Conservation (phyloP, 1,140 invertebrate genomes). For the Sitophilus oryzae region DNA sequence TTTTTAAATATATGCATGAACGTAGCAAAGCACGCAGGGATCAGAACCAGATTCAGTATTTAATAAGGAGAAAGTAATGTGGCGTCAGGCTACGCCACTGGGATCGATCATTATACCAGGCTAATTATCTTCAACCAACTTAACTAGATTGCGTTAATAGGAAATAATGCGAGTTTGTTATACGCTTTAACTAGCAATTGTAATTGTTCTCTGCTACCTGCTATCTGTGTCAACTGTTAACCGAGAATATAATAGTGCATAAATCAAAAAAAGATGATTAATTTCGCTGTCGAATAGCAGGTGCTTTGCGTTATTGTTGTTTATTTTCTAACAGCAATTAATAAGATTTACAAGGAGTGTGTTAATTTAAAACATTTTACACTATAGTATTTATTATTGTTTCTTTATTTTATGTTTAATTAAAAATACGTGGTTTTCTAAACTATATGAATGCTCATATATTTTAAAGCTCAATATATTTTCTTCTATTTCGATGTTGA, state of each 20-base stretch:
- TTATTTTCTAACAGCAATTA: not conserved
- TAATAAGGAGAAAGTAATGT: too few species aligned
- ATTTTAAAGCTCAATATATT: too few species aligned
- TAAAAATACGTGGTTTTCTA: too few species aligned
- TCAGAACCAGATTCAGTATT: too few species aligned
- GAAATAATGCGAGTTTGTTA: not conserved
- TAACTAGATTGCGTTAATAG: not conserved
- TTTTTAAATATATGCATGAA: too few species aligned
- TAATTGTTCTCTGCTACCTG: not conserved
- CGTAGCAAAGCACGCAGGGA: too few species aligned
- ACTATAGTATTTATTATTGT: too few species aligned
- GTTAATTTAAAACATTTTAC: too few species aligned
- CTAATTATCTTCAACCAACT: not conserved
- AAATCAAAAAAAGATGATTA: not conserved
- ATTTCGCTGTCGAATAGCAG: not conserved
- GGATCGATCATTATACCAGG: not conserved
- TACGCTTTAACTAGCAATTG: not conserved
- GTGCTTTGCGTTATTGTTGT: not conserved
- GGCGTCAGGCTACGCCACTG: not conserved
- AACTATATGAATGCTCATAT: too few species aligned
- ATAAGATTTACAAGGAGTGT: too few species aligned
- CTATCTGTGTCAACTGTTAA: not conserved
- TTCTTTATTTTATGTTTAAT: too few species aligned
- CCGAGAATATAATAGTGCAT: not conserved
- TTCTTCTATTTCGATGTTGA: too few species aligned